These are phyloP conservation scores for Danio aesculapii DNA, from an alignment of 2,797 vertebrate genomes.

Conservation along the genomic window DNA sequence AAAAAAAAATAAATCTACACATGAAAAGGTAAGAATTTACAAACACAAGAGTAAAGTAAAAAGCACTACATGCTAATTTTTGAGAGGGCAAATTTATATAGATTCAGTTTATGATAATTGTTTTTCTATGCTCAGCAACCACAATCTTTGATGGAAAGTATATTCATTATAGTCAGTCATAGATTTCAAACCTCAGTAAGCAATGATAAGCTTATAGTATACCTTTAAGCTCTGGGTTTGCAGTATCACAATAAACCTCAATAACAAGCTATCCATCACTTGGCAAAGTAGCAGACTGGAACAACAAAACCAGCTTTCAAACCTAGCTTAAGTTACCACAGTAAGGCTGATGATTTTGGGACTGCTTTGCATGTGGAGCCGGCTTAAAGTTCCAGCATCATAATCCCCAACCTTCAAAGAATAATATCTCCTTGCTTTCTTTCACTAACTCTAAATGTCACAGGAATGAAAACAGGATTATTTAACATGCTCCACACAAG, in stretches of 20 bases:
- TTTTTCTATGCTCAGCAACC: not conserved
- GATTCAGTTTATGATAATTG: not conserved
- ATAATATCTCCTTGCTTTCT: constrained; percentile 39
- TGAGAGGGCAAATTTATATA: not conserved
- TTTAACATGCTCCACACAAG: constrained; percentile 12
- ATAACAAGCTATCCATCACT: constrained; percentile 70
- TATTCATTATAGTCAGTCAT: not conserved
- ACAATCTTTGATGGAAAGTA: not conserved
- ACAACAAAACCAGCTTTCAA: constrained; percentile 73
- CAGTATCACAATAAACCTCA: constrained; percentile 61
- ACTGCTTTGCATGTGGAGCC: constrained; percentile 52
- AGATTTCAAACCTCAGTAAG: not conserved
- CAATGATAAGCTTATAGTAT: not conserved
- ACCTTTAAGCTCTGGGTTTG: not conserved
- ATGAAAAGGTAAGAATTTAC: no score
- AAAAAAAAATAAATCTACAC: no score
- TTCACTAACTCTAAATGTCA: constrained; percentile 15
- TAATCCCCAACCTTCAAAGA: constrained; percentile 65
- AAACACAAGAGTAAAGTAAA: not conserved
- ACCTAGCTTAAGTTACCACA: constrained; percentile 60
- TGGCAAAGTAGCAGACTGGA: constrained; percentile 60
- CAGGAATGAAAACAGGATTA: constrained; percentile 25
- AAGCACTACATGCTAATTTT: not conserved
- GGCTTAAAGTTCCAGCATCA: constrained; percentile 64
- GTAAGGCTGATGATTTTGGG: constrained; percentile 48